phyloP scores from a whole-genome alignment of 2,888 invertebrate species.

The Chrysopilus asiliformis region DNA sequence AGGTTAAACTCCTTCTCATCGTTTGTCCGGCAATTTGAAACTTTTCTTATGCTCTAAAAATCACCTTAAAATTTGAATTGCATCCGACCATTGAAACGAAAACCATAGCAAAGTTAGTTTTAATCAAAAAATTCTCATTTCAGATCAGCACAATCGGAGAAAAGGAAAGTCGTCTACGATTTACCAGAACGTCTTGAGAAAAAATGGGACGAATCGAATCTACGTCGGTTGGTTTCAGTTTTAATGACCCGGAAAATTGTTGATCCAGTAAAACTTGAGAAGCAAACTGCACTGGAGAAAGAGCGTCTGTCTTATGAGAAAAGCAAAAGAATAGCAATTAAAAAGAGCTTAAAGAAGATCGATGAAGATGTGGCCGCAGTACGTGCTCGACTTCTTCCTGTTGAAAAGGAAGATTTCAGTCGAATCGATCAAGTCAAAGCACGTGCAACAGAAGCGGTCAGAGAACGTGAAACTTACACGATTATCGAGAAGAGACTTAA shows the following conservation, averaged over 20 bases:
- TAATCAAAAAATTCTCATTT: no score
- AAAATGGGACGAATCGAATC: slow-evolving; percentile 49
- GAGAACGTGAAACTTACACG: slow-evolving; percentile 20
- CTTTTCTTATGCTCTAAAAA: no score
- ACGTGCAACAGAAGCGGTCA: slow-evolving; percentile 20
- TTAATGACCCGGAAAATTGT: slow-evolving; percentile 33
- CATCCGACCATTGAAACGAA: no score
- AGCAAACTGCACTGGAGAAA: slow-evolving; percentile 49
- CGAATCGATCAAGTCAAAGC: slow-evolving; percentile 24
- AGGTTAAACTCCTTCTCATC: no score
- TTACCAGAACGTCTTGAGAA: slow-evolving; percentile 34
- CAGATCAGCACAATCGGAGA: slow-evolving; percentile 6
- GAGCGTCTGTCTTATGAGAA: slow-evolving; percentile 44
- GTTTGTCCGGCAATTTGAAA: no score
- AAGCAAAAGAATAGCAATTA: slow-evolving; percentile 26
- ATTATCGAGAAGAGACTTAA: slow-evolving; percentile 18
- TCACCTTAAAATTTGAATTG: no score
- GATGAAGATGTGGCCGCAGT: slow-evolving; percentile 28
- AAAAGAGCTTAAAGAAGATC: slow-evolving; percentile 21
- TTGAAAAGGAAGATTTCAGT: slow-evolving; percentile 34
- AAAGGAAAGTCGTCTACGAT: slow-evolving; percentile 16
- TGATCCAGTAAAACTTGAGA: slow-evolving; percentile 36
- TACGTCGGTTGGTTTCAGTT: slow-evolving; percentile 43
- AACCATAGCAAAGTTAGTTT: no score
- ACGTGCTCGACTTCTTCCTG: slow-evolving; percentile 32